Evolutionary conservation across 1,140 invertebrate genomes (phyloP).

Genomic region (Argopecten irradians): DNA sequence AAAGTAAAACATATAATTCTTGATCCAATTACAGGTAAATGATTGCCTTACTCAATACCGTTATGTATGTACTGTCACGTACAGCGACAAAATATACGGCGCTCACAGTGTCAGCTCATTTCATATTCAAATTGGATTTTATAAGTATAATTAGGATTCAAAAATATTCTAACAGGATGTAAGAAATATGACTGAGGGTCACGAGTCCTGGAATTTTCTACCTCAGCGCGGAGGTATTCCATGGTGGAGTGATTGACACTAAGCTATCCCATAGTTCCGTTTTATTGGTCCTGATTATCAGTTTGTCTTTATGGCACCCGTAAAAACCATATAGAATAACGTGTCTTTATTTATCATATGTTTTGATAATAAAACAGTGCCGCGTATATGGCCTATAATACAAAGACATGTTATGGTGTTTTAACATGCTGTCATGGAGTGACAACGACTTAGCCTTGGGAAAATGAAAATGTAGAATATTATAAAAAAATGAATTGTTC

Average conservation of each 20-base stretch:
- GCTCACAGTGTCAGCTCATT: background rate
- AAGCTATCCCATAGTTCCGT: background rate
- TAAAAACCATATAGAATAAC: slow-evolving; percentile 18
- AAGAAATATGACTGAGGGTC: background rate
- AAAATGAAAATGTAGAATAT: background rate
- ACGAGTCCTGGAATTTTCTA: background rate
- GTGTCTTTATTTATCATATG: background rate
- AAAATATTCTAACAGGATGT: background rate
- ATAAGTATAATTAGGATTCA: slow-evolving; percentile 13
- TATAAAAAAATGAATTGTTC: slow-evolving; percentile 18
- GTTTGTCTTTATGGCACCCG: background rate
- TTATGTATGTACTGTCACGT: background rate
- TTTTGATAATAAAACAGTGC: slow-evolving; percentile 4
- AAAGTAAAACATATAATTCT: background rate
- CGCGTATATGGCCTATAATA: background rate
- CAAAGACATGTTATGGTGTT: background rate
- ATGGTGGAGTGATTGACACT: background rate
- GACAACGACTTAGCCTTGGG: background rate
- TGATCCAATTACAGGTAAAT: background rate
- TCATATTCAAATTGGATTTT: slow-evolving; percentile 19
- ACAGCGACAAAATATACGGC: background rate
- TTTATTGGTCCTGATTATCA: background rate
- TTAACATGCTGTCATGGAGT: background rate
- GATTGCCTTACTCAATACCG: background rate
- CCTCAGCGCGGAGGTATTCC: background rate